Evolutionary conservation across 1,140 invertebrate genomes (phyloP).

Genomic region (Drosophila azteca): DNA sequence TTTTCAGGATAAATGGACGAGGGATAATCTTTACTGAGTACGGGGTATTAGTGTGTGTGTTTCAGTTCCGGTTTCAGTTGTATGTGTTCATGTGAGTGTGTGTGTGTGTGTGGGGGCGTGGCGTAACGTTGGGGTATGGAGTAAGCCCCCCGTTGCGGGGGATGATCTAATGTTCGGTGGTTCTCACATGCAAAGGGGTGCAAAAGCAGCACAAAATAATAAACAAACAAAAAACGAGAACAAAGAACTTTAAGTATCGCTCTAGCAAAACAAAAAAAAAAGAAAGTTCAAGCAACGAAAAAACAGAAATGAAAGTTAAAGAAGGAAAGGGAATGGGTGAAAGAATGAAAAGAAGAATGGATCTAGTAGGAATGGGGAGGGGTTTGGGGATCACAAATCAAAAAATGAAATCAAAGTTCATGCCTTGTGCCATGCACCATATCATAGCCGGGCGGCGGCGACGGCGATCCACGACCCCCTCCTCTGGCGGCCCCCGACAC

Average conservation of each 20-base stretch:
- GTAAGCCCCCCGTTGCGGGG: too few relatives aligned
- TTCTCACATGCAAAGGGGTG: slow-evolving; percentile 5
- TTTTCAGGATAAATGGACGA: too few relatives aligned
- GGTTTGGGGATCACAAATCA: slow-evolving; percentile 17
- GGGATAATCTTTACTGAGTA: too few relatives aligned
- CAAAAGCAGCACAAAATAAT: slow-evolving; percentile 1
- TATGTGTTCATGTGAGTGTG: not conserved
- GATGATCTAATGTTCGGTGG: too few relatives aligned
- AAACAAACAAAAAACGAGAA: not conserved
- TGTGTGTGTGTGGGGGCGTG: slow-evolving; percentile 5
- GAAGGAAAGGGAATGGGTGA: not conserved
- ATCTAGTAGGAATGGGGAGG: slow-evolving; percentile 5
- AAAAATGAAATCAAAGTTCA: slow-evolving; percentile 79
- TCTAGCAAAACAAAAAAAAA: too few relatives aligned
- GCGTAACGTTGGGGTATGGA: too few relatives aligned
- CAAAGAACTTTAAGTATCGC: not conserved
- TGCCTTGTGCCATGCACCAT: slow-evolving; percentile 84
- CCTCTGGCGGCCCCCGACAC: too few relatives aligned
- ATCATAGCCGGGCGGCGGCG: slow-evolving; percentile 83
- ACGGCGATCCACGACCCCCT: slow-evolving; percentile 64
- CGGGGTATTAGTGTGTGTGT: too few relatives aligned
- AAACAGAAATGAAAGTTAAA: not conserved
- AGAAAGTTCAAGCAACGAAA: not conserved
- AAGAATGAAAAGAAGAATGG: not conserved
- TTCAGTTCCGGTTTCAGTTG: slow-evolving; percentile 2